phyloP scores from a whole-genome alignment of 1,140 invertebrate species.

The Rhagoletis pomonella region DNA sequence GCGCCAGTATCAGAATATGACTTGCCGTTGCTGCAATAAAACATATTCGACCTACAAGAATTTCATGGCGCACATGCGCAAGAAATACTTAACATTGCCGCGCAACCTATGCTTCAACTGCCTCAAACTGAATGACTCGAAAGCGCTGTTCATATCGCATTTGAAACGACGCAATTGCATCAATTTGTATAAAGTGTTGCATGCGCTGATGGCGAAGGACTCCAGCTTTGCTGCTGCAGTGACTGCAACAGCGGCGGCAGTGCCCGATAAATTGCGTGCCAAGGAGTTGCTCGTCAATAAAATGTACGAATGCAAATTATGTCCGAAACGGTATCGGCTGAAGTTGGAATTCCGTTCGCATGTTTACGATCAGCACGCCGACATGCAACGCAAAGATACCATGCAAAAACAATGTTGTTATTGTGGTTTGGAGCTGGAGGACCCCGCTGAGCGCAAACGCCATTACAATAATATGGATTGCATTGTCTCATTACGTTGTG shows the following conservation, averaged over 20 bases:
- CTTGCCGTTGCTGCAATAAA: slow-evolving; percentile 71
- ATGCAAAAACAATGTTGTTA: slow-evolving; percentile 69
- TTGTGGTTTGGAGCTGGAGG: slow-evolving; percentile 70
- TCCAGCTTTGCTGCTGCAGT: slow-evolving; percentile 56
- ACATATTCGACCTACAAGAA: slow-evolving; percentile 71
- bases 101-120: slow-evolving; percentile 73
- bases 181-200: slow-evolving; percentile 69
- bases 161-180: slow-evolving; percentile 72
- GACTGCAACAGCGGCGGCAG: slow-evolving; percentile 55
- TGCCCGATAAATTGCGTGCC: slow-evolving; percentile 68
- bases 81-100: slow-evolving; percentile 70
- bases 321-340: slow-evolving; percentile 70
- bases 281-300: slow-evolving; percentile 72
- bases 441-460: slow-evolving; percentile 69
- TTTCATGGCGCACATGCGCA: slow-evolving; percentile 74
- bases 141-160: slow-evolving; percentile 73
- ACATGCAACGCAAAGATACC: slow-evolving; percentile 70
- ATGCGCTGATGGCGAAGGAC: slow-evolving; percentile 64
- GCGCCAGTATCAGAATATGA: slow-evolving; percentile 73
- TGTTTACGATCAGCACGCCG: slow-evolving; percentile 72
- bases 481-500: slow-evolving; percentile 71
- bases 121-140: slow-evolving; percentile 72
- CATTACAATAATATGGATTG: slow-evolving; percentile 74
- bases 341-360: slow-evolving; percentile 73
- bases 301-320: slow-evolving; percentile 72